These are phyloP conservation scores for Branchinecta sandiegonensis DNA, from an alignment of 2,888 invertebrate genomes.

Conservation along the genomic window DNA sequence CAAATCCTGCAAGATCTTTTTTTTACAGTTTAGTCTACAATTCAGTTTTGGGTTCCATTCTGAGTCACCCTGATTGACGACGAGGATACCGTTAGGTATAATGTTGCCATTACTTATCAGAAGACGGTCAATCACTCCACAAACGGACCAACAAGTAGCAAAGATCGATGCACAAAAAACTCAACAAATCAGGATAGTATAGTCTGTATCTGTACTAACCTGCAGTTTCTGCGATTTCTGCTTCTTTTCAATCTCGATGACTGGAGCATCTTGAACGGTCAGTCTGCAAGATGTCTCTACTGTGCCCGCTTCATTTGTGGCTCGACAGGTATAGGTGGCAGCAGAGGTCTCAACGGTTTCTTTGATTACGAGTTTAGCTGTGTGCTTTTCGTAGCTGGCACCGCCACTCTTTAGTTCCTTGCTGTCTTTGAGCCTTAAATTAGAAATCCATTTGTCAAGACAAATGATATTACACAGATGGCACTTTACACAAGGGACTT, in stretches of 20 bases:
- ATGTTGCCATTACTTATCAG: not conserved
- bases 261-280: constrained; percentile 35
- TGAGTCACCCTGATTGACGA: not conserved
- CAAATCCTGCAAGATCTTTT: too few relatives aligned
- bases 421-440: constrained; percentile 45
- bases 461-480: too few relatives aligned
- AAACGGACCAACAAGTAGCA: not conserved
- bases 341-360: constrained; percentile 45
- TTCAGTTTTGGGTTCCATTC: too few relatives aligned
- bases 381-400: constrained; percentile 50
- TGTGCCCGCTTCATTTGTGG: constrained; percentile 49
- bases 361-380: constrained; percentile 49
- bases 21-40: too few relatives aligned
- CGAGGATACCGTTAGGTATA: not conserved
- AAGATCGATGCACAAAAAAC: too few relatives aligned
- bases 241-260: constrained; percentile 24
- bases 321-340: constrained; percentile 52
- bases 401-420: constrained; percentile 43
- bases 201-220: not conserved
- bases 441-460: too few relatives aligned
- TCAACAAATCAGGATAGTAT: too few relatives aligned
- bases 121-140: not conserved
- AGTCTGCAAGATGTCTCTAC: constrained; percentile 51
- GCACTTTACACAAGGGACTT: too few relatives aligned
- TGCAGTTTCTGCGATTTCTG: constrained; percentile 16